Evolutionary conservation across 2,888 invertebrate species (phyloP), one percentile per base, ranked within the genome.

Genomic region (Drosophila pseudotakahashii): DNA sequence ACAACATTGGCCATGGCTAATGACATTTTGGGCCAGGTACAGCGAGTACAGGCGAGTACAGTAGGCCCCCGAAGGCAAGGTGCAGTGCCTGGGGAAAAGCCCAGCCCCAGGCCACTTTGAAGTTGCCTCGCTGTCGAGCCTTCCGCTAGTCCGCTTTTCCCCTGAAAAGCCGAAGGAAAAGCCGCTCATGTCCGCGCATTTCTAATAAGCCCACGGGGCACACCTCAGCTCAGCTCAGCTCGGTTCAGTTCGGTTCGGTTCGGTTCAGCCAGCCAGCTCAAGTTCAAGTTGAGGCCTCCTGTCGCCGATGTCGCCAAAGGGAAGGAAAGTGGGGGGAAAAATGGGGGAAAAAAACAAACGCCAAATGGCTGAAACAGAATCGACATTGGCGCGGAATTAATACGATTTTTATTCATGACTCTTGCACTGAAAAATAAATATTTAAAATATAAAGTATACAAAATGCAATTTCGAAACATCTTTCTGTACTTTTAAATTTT

Each of bases 371-470:
- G 30, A 57, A 45, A 63, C 52, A 63, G 74, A 58, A 81, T 81
- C 72, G 85, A 79, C 79, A 79, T 66, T 75, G 78, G 45, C 76
- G 75, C 76, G 60, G 74, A 88, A 87, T 85, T 82, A 89, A 89
- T 89, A 80, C 89, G 85, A 85, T 79, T 87, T 84, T 86, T 85
- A 88, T 85, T 87, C 85, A 85, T 85, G 87, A 77, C 89, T 62
- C 55, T 47, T 45, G 9, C 58, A 59, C 39, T 23, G 54, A 47
- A 54, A 13, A 34, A 30, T 6, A 5, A 6, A 0, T 6, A 26
- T 26, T 26, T 6, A 5, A 26, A 26, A 26, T 26, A 26, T 2
- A 26, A 26, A 26, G 5, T 4, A 26, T 26, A 26, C 26, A 26
- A 26, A 26, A 26, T 26, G 4, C 0, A 30, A 30, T 30, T 30